Base-by-base conservation (phyloP, 1,140 invertebrate species). In the Eupristina koningsbergeri region DNA sequence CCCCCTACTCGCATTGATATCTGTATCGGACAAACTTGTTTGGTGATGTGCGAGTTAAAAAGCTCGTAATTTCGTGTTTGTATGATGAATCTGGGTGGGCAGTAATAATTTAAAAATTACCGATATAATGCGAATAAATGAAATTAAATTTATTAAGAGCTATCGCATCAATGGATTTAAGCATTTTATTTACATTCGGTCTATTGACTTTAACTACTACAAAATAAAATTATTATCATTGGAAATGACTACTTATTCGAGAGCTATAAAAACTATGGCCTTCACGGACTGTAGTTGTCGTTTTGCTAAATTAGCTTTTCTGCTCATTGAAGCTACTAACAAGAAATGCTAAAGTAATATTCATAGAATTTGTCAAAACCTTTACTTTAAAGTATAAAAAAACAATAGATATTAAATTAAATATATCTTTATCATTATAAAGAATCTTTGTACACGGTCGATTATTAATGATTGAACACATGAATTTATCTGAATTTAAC, bases 101-200 rank as follows among this genome's bases (percentile, higher is more conserved):
- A 80, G 29, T 71, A 69, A 80, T 80, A 50, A 80, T 69, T 80
- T 50, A 58, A 29, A 19, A 73, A 39, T 53, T 17, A 39, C 9
- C 8, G 3, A 26, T 58, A 50, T 7, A 5, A 22, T 19, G 36
- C 34, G 34, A 67, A 36, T n/a, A 0, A 36, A 34, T 7, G 31
- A 3, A 67, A 67, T 67, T 6, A 39, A 67, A 67, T 34, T 36
- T 36, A 22, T 67, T 67, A 17, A 3, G 22, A 36, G 0, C 36
- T 34, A 36, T 0, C 36, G 64, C 13, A 36, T 67, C 13, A 67
- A 34, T 19, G 34, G 11, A 36, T 7, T 67, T 67, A 36, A 7
- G 64, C 29, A 67, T 3, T 36, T 6, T 15, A 7, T 36, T 36
- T 31, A 36, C 36, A 6, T 8, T n/a, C 34, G 34, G 15, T 36